A percentile compares a stretch with the other conserved stretches of the same genome.
Conservation (phyloP, 2,797 vertebrate species). For the Paramormyrops hopkinsi region DNA sequence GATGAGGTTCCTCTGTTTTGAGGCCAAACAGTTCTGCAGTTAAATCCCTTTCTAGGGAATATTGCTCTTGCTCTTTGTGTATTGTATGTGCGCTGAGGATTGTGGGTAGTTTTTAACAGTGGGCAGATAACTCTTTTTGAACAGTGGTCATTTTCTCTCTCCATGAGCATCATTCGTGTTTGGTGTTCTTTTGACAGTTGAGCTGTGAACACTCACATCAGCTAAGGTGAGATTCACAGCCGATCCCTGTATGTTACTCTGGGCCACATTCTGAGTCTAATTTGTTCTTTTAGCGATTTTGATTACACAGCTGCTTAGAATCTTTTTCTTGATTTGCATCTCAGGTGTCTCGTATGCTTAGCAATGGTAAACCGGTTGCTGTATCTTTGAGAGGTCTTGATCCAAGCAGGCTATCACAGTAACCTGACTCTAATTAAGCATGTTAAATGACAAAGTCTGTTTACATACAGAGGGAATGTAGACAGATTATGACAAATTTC, state of each 20-base stretch:
- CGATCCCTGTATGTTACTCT: neutral
- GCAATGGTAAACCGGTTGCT: neutral
- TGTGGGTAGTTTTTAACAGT: neutral
- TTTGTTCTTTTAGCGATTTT: neutral
- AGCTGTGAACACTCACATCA: neutral
- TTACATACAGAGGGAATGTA: neutral
- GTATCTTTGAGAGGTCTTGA: neutral
- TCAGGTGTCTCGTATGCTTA: neutral
- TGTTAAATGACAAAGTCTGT: neutral
- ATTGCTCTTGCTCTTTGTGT: neutral
- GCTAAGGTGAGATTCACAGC: neutral
- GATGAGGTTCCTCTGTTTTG: neutral
- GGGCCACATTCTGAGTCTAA: neutral
- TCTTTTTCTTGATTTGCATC: neutral
- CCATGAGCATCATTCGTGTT: neutral
- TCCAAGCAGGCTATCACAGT: neutral
- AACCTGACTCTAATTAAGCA: neutral
- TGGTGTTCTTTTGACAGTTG: neutral
- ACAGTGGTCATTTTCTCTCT: neutral
- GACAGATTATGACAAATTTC: constrained; percentile 1
- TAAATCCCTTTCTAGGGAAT: neutral
- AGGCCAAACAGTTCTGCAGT: neutral
- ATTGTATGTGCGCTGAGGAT: neutral
- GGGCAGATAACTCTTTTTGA: neutral
- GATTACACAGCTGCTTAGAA: neutral